These are phyloP conservation scores for Leuctra nigra DNA, from an alignment of 2,888 invertebrate genomes.

Conservation along the genomic window DNA sequence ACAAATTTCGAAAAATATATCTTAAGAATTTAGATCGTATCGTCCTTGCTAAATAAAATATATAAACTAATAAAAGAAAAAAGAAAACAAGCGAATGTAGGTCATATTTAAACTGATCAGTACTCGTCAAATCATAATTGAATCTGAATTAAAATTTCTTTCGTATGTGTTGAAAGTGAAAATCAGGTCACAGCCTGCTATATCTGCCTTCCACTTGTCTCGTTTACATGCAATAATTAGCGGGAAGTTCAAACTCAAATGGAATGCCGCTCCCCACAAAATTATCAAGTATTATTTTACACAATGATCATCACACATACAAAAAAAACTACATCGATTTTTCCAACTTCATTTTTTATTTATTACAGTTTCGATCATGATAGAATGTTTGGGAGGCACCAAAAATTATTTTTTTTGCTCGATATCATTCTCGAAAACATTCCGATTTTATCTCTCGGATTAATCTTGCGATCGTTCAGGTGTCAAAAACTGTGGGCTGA, in stretches of 20 bases:
- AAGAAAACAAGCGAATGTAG: neutral
- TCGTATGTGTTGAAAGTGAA: constrained; percentile 8
- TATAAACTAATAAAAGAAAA: neutral
- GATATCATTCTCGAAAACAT: constrained; percentile 2
- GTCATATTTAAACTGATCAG: constrained; percentile 12
- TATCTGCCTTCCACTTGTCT: no score
- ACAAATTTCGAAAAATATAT: no score
- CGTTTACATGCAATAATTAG: no score
- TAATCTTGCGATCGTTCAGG: neutral
- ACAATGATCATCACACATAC: no score
- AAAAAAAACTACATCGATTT: neutral
- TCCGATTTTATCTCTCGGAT: neutral
- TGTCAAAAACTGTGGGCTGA: no score
- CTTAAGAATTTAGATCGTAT: no score
- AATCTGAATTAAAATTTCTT: constrained; percentile 9
- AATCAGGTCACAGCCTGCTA: constrained; percentile 12
- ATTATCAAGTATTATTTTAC: constrained; percentile 7
- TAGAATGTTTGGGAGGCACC: constrained; percentile 11
- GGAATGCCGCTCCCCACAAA: constrained; percentile 6
- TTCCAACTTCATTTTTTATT: no score
- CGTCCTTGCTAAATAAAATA: neutral
- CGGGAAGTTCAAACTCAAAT: neutral
- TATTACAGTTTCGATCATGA: neutral
- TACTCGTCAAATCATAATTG: constrained; percentile 17
- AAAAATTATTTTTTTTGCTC: constrained; percentile 7